These are phyloP conservation scores for Lepidothrix coronata DNA, from an alignment of 2,113 vertebrate genomes.

Conservation along the genomic window DNA sequence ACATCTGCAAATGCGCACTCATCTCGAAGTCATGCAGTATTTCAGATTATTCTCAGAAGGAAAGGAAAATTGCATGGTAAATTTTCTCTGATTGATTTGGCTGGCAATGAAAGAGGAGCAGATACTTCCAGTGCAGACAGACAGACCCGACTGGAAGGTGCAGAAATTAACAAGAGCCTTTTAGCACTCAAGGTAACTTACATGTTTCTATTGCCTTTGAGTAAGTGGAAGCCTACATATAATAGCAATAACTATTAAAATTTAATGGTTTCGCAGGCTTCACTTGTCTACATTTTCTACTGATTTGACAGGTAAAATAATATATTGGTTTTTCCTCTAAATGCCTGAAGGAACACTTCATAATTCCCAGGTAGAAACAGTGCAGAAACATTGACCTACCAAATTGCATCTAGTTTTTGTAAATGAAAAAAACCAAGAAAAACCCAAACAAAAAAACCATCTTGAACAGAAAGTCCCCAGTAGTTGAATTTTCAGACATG, in stretches of 20 bases:
- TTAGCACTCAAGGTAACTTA: conserved; percentile 92
- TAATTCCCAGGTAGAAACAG: neutral
- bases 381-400: neutral
- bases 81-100: conserved; percentile 97
- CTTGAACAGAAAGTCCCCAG: neutral
- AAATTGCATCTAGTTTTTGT: neutral
- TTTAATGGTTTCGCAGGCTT: neutral
- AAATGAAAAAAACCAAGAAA: neutral
- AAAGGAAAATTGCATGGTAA: conserved; percentile 97
- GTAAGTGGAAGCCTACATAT: neutral
- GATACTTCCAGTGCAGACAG: conserved; percentile 97
- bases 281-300: neutral
- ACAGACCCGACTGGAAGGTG: conserved; percentile 94
- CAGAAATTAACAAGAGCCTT: conserved; percentile 98
- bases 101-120: conserved; percentile 95
- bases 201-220: neutral
- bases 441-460: neutral
- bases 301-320: neutral
- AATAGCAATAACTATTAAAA: neutral
- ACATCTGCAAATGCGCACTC: conserved; percentile 87
- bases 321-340: neutral
- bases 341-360: neutral
- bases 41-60: conserved; percentile 94
- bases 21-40: conserved; percentile 95
- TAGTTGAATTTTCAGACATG: neutral